Evolutionary conservation across 2,797 vertebrate genomes (phyloP).

Genomic region (Ctenosaura bakeri): DNA sequence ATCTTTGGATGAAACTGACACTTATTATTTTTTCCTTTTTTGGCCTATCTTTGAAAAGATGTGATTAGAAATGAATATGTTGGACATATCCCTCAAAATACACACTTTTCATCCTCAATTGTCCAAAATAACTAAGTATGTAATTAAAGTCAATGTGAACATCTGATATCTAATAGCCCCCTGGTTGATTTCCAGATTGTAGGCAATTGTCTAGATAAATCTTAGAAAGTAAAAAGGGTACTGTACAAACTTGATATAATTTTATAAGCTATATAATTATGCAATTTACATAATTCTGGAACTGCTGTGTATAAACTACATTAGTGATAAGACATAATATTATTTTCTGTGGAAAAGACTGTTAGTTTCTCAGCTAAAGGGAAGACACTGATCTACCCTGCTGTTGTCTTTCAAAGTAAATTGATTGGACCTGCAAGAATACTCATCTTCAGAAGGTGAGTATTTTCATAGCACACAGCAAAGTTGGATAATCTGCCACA

Average conservation of each 20-base stretch:
- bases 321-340: not conserved
- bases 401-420: not conserved
- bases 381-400: not conserved
- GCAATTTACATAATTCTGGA: not conserved
- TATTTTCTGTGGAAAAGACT: not conserved
- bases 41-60: not conserved
- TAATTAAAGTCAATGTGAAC: not conserved
- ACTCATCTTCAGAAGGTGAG: not conserved
- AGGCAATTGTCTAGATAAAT: not conserved
- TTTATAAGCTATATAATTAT: not conserved
- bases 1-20: too few species aligned
- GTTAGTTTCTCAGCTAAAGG: not conserved
- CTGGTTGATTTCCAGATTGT: not conserved
- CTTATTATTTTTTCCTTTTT: not conserved
- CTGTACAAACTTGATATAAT: not conserved
- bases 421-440: not conserved
- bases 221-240: not conserved
- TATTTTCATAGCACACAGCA: not conserved
- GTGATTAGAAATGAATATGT: not conserved
- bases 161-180: not conserved
- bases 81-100: fast-evolving
- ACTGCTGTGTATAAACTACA: not conserved
- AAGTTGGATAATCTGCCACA: not conserved
- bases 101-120: not conserved
- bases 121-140: not conserved